Percentiles rank a stretch among this genome's conserved stretches.
These are phyloP conservation scores for Eupleurogrammus muticus DNA, from an alignment of 2,797 vertebrate species.

Conservation along the genomic window DNA sequence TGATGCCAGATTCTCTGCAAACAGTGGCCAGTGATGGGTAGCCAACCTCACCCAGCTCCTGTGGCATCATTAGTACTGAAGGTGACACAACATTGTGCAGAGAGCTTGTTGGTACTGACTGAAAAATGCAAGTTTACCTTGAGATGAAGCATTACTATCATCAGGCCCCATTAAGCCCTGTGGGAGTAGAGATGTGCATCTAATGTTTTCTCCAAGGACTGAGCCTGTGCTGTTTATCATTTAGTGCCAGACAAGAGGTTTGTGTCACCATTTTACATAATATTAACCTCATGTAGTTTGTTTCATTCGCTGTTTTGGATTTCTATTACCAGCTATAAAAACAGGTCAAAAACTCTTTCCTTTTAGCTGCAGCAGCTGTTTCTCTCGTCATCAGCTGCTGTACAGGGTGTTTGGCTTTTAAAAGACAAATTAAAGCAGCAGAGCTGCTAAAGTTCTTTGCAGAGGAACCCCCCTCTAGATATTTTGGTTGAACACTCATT, in stretches of 20 bases:
- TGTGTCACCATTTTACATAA: conserved; percentile 13
- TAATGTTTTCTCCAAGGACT: conserved; percentile 51
- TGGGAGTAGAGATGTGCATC: conserved; percentile 32
- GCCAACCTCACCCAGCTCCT: conserved; percentile 5
- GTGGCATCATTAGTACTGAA: conserved; percentile 37
- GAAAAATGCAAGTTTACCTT: conserved; percentile 50
- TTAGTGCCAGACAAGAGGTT: conserved; percentile 35
- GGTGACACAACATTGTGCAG: no score
- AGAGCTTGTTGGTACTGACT: conserved; percentile 33
- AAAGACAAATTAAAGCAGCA: no score
- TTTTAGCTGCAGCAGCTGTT: no score
- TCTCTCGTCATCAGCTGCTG: no score
- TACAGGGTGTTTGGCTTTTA: no score
- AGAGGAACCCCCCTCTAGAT: no score
- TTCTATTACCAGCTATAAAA: not conserved
- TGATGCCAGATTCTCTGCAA: conserved; percentile 6
- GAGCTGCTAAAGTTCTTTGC: no score
- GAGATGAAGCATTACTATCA: conserved; percentile 58
- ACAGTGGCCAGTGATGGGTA: not conserved
- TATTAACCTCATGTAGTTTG: not conserved
- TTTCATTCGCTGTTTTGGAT: not conserved
- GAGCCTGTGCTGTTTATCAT: not conserved
- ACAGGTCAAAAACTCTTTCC: not conserved
- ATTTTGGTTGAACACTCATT: no score
- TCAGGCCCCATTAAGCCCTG: conserved; percentile 58